Evolutionary conservation across 2,797 vertebrate species (phyloP), one percentile per base, ranked within the genome.

Genomic region (Echiichthys vipera): DNA sequence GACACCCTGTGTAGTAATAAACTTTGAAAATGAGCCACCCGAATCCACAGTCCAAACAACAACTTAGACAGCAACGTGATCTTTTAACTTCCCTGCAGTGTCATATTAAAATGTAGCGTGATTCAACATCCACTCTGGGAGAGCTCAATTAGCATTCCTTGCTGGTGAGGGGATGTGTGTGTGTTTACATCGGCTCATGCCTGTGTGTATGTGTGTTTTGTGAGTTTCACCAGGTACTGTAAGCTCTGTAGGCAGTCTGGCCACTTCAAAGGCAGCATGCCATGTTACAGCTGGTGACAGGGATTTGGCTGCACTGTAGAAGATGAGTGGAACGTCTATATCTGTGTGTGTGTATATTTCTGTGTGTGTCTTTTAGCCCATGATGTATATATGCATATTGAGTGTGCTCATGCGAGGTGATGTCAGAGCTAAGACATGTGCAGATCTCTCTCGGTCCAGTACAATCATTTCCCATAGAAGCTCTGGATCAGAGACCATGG

Each of bases 381-480:
- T 40, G 72, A 72, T 39, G 47, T 65, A 70, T 65, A 70, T 45
- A 75, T 80, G 46, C 77, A 78, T 66, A 61, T 39, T 30, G 50
- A 49, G 69, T 34, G 47, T 36, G 39, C 56, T 50, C 58, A 76
- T 53, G 68, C 20, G 5, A 63, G 63, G 71, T 92, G 91, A 94
- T 85, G 87, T 93, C 88, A 93, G 74, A 61, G 74, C 65, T 51
- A 2, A 90, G 78, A 83, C 53, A 84, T 85, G 72, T 78, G 71
- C 61, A 77, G 69, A 67, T 82, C 55, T 61, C 63, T 14, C 78
- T 79, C 46, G 43, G 84, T 78, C 68, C 50, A 34, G 61, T 66
- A 62, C 69, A 86, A 80, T 92, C 87, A 83, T 85, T 77, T 87
- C 84, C 84, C 72, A 77, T 56, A 63, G 80, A 80, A 71, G 81